These are phyloP conservation scores for Onychomys torridus DNA, from an alignment of 2,797 vertebrate species.

Conservation along the genomic window DNA sequence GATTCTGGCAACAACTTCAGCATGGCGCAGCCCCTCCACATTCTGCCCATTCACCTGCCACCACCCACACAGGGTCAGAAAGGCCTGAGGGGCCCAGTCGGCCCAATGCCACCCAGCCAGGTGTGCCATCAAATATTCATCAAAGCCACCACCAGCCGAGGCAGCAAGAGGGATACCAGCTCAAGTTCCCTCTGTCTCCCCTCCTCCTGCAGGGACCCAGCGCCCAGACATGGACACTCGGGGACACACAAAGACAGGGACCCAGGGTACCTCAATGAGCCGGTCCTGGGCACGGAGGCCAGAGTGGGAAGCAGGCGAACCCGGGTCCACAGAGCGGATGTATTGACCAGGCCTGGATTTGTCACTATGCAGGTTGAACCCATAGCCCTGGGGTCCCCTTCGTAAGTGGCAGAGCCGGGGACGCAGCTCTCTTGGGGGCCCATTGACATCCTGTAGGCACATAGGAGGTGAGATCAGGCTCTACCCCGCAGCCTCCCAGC, in stretches of 20 bases:
- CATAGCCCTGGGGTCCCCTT: conserved; percentile 92
- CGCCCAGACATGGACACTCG: neutral
- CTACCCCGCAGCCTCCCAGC: neutral
- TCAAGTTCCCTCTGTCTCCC: conserved; percentile 80
- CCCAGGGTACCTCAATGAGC: conserved; percentile 91
- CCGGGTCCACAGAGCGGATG: conserved; percentile 93
- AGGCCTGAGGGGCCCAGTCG: neutral
- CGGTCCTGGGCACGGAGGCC: conserved; percentile 93
- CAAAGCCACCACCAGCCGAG: conserved; percentile 60
- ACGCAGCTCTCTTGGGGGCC: conserved; percentile 86
- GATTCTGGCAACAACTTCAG: conserved; percentile 95
- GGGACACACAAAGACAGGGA: neutral
- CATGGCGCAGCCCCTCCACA: conserved; percentile 92
- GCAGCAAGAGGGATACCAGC: conserved; percentile 59
- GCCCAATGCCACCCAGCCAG: conserved; percentile 44
- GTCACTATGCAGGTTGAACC: conserved; percentile 97
- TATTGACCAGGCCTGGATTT: conserved; percentile 94
- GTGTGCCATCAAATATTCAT: conserved; percentile 88
- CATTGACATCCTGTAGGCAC: conserved; percentile 83
- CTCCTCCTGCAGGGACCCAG: neutral
- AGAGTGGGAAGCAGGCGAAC: conserved; percentile 91
- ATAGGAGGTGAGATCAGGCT: neutral
- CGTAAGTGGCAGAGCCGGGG: conserved; percentile 94
- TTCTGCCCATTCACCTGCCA: conserved; percentile 94
- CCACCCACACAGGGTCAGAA: neutral